Percentiles rank a stretch among this genome's conserved stretches.
Evolutionary conservation across 2,797 vertebrate genomes (phyloP).

Genomic region (Parotocinclus haroldoi): DNA sequence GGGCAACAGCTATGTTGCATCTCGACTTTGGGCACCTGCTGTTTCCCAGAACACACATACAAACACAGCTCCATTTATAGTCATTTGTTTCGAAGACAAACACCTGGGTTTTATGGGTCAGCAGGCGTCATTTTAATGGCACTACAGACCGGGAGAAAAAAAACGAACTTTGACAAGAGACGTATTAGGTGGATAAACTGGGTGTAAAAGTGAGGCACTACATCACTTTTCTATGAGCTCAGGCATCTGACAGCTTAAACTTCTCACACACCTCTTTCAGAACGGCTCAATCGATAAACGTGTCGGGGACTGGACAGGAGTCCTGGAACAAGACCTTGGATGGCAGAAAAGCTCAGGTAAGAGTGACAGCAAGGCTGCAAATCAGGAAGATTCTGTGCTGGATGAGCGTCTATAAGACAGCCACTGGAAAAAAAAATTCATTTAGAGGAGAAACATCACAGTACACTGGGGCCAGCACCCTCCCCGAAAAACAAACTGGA

Average conservation of each 20-base stretch:
- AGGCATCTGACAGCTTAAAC: constrained; percentile 2
- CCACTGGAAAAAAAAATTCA: too few species aligned
- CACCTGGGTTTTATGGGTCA: too few species aligned
- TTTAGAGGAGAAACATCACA: not conserved
- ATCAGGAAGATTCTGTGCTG: not conserved
- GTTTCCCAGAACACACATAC: too few species aligned
- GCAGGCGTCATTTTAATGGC: too few species aligned
- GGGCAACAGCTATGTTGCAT: too few species aligned
- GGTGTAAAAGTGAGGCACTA: not conserved
- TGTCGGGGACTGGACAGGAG: not conserved
- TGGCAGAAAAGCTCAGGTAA: not conserved
- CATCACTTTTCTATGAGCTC: constrained; percentile 6
- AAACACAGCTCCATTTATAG: too few species aligned
- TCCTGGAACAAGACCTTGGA: not conserved
- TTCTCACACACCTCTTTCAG: not conserved
- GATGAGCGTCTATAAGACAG: not conserved
- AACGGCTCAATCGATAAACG: not conserved
- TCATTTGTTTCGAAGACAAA: too few species aligned
- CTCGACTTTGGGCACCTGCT: too few species aligned
- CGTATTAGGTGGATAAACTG: too few species aligned
- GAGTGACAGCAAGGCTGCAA: not conserved
- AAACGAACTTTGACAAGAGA: too few species aligned
- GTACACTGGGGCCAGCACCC: not conserved
- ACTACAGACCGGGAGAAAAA: too few species aligned
- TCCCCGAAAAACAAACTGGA: not conserved